Percentiles rank a stretch among this genome's conserved stretches.
These are phyloP conservation scores for Montipora foliosa DNA, from an alignment of 64 coral and sea anemone species.

Conservation along the genomic window DNA sequence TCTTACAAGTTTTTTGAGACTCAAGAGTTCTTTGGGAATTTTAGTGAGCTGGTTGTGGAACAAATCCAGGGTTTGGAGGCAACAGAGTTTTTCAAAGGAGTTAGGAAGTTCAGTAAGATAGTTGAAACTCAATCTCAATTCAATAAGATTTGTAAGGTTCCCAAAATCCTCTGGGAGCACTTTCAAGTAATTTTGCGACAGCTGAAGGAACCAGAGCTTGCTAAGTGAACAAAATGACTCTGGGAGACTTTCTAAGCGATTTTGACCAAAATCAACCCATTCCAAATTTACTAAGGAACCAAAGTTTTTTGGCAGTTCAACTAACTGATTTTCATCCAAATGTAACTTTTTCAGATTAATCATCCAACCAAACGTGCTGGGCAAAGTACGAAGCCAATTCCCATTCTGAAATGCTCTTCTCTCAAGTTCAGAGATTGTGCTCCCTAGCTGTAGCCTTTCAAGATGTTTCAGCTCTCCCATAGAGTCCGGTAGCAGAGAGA, in stretches of 20 bases:
- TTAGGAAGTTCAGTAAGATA: constrained; percentile 66
- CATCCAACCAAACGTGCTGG: constrained; percentile 84
- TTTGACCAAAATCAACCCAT: constrained; percentile 97
- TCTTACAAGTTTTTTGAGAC: constrained; percentile 80
- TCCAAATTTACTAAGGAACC: constrained; percentile 76
- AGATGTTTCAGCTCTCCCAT: constrained; percentile 84
- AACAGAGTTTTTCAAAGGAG: constrained; percentile 81
- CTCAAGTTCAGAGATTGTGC: constrained; percentile 94
- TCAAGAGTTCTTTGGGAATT: constrained; percentile 83
- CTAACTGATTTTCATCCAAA: constrained; percentile 93
- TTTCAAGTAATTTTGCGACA: constrained; percentile 88
- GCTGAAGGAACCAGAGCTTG: constrained; percentile 93
- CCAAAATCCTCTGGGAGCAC: constrained; percentile 89
- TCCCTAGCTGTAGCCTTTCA: constrained; percentile 84
- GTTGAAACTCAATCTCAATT: constrained; percentile 85
- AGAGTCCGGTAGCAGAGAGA: constrained; percentile 78
- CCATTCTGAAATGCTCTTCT: constrained; percentile 98
- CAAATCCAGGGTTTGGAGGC: constrained; percentile 89
- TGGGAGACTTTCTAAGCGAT: constrained; percentile 74
- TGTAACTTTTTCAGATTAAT: constrained; percentile 74
- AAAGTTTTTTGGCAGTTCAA: constrained; percentile 86
- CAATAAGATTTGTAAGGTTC: constrained; percentile 76
- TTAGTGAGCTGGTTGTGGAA: constrained; percentile 78
- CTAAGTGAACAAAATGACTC: constrained; percentile 78
- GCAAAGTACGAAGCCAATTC: constrained; percentile 86